Conservation (phyloP, 2,797 vertebrate genomes). For the Bothrops alternatus region DNA sequence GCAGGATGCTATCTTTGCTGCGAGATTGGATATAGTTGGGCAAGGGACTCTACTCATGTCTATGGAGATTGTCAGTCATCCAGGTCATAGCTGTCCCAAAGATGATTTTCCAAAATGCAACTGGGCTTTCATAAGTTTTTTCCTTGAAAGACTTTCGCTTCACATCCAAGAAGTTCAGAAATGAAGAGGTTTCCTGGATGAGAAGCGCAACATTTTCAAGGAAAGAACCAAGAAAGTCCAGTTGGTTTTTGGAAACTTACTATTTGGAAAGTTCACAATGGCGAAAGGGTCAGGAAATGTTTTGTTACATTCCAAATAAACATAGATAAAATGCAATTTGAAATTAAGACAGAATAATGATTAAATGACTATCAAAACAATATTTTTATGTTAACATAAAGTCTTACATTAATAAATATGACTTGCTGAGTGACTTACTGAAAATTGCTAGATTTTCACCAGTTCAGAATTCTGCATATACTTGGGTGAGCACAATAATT, state of each 20-base stretch:
- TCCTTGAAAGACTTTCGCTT: neutral
- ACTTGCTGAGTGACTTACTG: neutral
- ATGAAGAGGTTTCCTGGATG: neutral
- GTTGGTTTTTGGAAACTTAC: neutral
- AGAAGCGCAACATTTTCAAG: too few species aligned
- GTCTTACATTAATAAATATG: neutral
- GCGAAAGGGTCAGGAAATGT: neutral
- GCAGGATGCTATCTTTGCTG: neutral
- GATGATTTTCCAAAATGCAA: neutral
- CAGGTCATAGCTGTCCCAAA: neutral
- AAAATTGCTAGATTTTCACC: neutral
- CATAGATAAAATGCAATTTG: neutral
- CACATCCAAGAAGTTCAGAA: neutral
- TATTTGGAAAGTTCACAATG: neutral
- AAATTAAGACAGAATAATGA: neutral
- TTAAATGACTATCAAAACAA: neutral
- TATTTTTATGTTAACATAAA: neutral
- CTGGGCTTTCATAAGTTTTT: neutral
- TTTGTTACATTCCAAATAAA: neutral
- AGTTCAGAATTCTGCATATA: neutral
- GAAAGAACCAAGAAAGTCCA: neutral
- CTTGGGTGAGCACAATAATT: conserved; percentile 12
- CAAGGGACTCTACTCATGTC: neutral
- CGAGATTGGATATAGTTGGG: neutral
- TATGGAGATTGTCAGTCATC: neutral